phyloP scores from a whole-genome alignment of 1,140 invertebrate species.

The Drosophila ohnishii region DNA sequence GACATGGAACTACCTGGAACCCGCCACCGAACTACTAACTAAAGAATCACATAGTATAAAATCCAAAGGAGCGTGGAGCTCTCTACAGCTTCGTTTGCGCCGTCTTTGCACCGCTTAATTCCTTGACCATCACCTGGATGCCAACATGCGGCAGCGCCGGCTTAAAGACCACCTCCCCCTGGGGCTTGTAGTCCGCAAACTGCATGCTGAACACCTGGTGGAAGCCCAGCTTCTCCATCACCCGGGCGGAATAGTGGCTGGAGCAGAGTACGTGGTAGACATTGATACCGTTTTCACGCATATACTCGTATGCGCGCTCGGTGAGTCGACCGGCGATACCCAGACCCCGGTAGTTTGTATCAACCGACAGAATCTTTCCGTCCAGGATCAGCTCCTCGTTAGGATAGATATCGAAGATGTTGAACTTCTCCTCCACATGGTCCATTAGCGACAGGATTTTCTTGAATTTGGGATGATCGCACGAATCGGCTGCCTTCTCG shows the following conservation, averaged over 20 bases:
- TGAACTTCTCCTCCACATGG: constrained; percentile 84
- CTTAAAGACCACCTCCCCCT: constrained; percentile 85
- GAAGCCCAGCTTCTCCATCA: constrained; percentile 87
- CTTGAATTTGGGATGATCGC: constrained; percentile 85
- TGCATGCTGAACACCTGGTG: constrained; percentile 86
- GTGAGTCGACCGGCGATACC: constrained; percentile 86
- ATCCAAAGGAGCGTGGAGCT: constrained; percentile 29
- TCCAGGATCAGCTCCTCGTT: constrained; percentile 85
- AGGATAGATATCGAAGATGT: constrained; percentile 84
- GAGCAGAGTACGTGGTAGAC: constrained; percentile 86
- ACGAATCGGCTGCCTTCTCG: constrained; percentile 74
- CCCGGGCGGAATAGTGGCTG: constrained; percentile 88
- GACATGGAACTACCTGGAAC: constrained; percentile 49
- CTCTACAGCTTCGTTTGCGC: constrained; percentile 33
- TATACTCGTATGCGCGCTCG: constrained; percentile 84
- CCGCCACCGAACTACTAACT: constrained; percentile 76
- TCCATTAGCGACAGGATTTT: constrained; percentile 86
- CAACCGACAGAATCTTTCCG: constrained; percentile 86
- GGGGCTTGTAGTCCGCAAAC: constrained; percentile 87
- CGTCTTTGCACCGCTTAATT: constrained; percentile 43
- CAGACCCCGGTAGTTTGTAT: constrained; percentile 85
- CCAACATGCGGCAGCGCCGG: constrained; percentile 85
- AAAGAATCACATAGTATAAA: constrained; percentile 75
- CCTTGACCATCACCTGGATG: constrained; percentile 84
- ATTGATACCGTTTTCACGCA: constrained; percentile 67